These are phyloP conservation scores for Drosophila paulistorum DNA, from an alignment of 1,140 invertebrate species.

Conservation along the genomic window DNA sequence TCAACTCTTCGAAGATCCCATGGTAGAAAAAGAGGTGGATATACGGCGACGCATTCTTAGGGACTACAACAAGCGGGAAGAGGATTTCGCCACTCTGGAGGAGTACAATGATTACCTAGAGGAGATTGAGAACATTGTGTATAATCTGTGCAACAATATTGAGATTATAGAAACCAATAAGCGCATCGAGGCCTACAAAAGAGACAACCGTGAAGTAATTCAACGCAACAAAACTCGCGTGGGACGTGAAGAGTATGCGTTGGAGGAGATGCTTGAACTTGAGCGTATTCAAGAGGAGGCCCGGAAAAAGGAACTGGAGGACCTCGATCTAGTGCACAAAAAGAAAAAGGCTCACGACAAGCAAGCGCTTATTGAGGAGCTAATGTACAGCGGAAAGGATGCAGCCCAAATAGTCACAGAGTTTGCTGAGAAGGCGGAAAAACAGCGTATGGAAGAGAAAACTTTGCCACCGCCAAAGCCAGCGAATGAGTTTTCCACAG, in stretches of 20 bases:
- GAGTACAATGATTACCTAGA: slow-evolving; percentile 98
- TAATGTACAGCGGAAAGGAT: slow-evolving; percentile 95
- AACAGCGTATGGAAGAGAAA: slow-evolving; percentile 87
- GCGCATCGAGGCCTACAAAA: slow-evolving; percentile 96
- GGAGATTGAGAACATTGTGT: slow-evolving; percentile 95
- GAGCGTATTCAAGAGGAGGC: slow-evolving; percentile 90
- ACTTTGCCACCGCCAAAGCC: slow-evolving; percentile 84
- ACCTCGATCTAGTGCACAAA: slow-evolving; percentile 88
- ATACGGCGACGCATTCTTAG: slow-evolving; percentile 94
- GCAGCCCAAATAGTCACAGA: slow-evolving; percentile 94
- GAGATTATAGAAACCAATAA: slow-evolving; percentile 95
- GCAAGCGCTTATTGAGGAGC: slow-evolving; percentile 95
- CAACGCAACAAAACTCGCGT: slow-evolving; percentile 92
- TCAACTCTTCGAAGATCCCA: slow-evolving; percentile 97
- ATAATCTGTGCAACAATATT: slow-evolving; percentile 95
- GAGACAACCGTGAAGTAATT: slow-evolving; percentile 95
- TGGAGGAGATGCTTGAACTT: slow-evolving; percentile 94
- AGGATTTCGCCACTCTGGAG: slow-evolving; percentile 91
- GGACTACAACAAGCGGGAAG: slow-evolving; percentile 96
- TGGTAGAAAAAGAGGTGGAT: slow-evolving; percentile 98
- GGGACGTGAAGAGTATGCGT: slow-evolving; percentile 85
- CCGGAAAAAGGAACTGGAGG: slow-evolving; percentile 85
- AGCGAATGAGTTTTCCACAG: slow-evolving; percentile 90
- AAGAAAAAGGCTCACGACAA: slow-evolving; percentile 93
- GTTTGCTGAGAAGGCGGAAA: slow-evolving; percentile 89